These are phyloP conservation scores for Metaphire vulgaris DNA, from an alignment of 1,140 invertebrate genomes.

Conservation along the genomic window DNA sequence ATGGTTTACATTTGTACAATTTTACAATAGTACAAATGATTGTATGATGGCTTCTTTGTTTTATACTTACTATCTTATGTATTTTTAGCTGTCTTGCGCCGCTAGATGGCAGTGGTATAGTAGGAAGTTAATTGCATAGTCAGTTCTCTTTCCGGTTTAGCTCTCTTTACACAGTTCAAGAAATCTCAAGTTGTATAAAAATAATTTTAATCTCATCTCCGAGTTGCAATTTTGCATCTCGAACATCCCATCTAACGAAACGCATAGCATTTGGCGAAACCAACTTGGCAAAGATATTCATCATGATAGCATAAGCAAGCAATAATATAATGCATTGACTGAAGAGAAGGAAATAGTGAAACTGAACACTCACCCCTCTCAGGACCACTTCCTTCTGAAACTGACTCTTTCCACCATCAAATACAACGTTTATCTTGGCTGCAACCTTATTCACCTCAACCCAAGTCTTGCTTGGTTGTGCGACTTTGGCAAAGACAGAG, in stretches of 20 bases:
- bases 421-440: slow-evolving; percentile 22
- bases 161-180: too few relatives aligned
- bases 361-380: slow-evolving; percentile 24
- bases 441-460: slow-evolving; percentile 25
- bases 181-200: neutral
- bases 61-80: too few relatives aligned
- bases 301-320: neutral
- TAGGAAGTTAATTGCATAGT: too few relatives aligned
- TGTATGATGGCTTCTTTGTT: too few relatives aligned
- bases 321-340: neutral
- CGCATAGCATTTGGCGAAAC: too few relatives aligned
- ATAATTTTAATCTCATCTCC: neutral
- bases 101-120: too few relatives aligned
- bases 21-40: too few relatives aligned
- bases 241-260: neutral
- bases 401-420: slow-evolving; percentile 22
- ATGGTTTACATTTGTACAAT: too few relatives aligned
- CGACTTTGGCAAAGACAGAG: slow-evolving; percentile 28
- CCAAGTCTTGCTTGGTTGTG: slow-evolving; percentile 13
- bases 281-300: too few relatives aligned
- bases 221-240: neutral
- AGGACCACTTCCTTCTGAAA: slow-evolving; percentile 28
- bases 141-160: too few relatives aligned
- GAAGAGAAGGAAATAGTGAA: neutral
- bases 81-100: too few relatives aligned